These are phyloP conservation scores for Eurois occulta DNA, from an alignment of 2,888 invertebrate genomes.

Conservation along the genomic window DNA sequence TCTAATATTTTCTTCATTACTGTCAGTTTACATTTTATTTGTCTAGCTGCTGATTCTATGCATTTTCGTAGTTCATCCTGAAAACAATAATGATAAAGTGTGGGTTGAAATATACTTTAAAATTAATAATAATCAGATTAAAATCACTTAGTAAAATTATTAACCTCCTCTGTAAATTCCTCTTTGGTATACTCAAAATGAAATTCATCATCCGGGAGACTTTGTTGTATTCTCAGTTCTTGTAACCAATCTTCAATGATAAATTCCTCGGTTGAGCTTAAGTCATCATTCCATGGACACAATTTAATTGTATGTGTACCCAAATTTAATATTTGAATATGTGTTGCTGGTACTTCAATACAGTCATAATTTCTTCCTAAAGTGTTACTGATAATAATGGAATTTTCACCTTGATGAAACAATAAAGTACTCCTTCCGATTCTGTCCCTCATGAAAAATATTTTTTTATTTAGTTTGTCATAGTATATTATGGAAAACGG, in stretches of 20 bases:
- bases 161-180: slow-evolving; percentile 74
- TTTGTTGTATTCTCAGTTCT: slow-evolving; percentile 77
- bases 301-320: slow-evolving; percentile 74
- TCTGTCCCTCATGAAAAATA: slow-evolving; percentile 96
- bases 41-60: slow-evolving; percentile 73
- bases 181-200: slow-evolving; percentile 67
- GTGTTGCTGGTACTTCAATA: slow-evolving; percentile 92
- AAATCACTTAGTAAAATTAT: slow-evolving; percentile 42
- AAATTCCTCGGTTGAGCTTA: slow-evolving; percentile 69
- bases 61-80: slow-evolving; percentile 77
- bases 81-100: slow-evolving; percentile 59
- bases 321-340: slow-evolving; percentile 90
- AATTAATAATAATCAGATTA: slow-evolving; percentile 60
- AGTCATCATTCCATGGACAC: slow-evolving; percentile 77
- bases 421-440: slow-evolving; percentile 96
- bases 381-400: slow-evolving; percentile 89
- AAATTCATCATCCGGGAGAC: slow-evolving; percentile 82
- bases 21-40: slow-evolving; percentile 73
- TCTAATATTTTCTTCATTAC: slow-evolving; percentile 84
- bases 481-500: slow-evolving; percentile 96
- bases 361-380: slow-evolving; percentile 86
- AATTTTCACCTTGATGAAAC: slow-evolving; percentile 85
- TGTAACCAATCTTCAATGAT: slow-evolving; percentile 77
- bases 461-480: slow-evolving; percentile 87
- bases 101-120: slow-evolving; percentile 44